Conservation (phyloP, 2,113 vertebrate genomes). For the Nothobranchius furzeri region DNA sequence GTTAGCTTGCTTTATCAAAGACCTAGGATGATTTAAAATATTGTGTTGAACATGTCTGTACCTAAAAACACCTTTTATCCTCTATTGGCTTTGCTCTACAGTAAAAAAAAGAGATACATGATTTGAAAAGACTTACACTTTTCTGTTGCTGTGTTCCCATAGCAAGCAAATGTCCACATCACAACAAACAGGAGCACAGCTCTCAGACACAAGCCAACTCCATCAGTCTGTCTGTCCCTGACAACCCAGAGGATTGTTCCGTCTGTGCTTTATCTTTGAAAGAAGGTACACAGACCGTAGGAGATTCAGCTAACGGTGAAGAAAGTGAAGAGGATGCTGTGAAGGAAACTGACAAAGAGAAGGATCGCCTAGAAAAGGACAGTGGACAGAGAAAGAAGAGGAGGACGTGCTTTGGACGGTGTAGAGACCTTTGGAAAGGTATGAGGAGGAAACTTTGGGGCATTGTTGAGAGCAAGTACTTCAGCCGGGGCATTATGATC, state of each 20-base stretch:
- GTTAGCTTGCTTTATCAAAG: too few species aligned
- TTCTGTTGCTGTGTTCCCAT: conserved; percentile 2
- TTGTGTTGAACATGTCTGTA: too few species aligned
- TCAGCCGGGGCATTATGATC: conserved; percentile 97
- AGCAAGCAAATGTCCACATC: conserved; percentile 84
- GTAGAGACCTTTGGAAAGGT: conserved; percentile 66
- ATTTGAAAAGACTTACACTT: too few species aligned
- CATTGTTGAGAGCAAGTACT: conserved; percentile 99
- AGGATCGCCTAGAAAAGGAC: conserved; percentile 67
- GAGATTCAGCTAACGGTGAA: conserved; percentile 22
- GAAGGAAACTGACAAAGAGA: conserved; percentile 72
- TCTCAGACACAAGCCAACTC: conserved; percentile 79
- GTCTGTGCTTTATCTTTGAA: conserved; percentile 76
- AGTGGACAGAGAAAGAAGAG: conserved; percentile 44
- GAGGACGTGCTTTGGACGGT: conserved; percentile 59
- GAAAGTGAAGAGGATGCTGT: conserved; percentile 59
- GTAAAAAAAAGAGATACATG: too few species aligned
- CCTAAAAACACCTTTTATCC: too few species aligned
- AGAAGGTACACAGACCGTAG: conserved; percentile 50
- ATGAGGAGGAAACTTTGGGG: conserved; percentile 89
- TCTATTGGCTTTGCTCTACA: too few species aligned
- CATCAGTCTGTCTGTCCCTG: conserved; percentile 82
- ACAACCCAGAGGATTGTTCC: conserved; percentile 84
- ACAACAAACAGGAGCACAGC: conserved; percentile 80
- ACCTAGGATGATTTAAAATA: too few species aligned